phyloP scores from a whole-genome alignment of 2,888 invertebrate genomes.

The Palloptera scutellata region DNA sequence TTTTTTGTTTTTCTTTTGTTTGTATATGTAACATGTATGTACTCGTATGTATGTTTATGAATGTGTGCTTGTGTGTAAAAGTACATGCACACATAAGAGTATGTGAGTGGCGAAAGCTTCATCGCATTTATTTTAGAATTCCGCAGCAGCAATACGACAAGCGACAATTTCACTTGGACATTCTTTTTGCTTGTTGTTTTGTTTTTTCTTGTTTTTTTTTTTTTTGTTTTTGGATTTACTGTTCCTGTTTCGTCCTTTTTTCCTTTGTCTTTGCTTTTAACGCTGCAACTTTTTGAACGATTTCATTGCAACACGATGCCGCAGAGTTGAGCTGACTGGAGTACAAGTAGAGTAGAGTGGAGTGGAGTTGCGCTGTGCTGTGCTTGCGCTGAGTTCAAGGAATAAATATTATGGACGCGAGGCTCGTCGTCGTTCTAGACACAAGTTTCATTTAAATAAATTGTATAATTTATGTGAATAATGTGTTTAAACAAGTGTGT shows the following conservation, averaged over 20 bases:
- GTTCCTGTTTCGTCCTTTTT: too few relatives aligned
- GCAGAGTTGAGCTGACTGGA: too few relatives aligned
- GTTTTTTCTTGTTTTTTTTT: background rate
- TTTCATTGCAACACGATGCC: too few relatives aligned
- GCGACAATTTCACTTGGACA: too few relatives aligned
- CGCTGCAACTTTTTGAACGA: too few relatives aligned
- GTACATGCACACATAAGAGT: background rate
- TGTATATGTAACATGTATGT: background rate
- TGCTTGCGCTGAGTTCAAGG: too few relatives aligned
- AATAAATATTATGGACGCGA: too few relatives aligned
- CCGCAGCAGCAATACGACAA: too few relatives aligned
- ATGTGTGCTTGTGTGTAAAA: background rate
- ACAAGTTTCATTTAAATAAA: slow-evolving; percentile 46
- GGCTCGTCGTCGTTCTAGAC: slow-evolving; percentile 39
- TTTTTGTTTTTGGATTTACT: too few relatives aligned
- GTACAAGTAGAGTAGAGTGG: too few relatives aligned
- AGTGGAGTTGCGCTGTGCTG: too few relatives aligned
- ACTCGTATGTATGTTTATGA: slow-evolving; percentile 2
- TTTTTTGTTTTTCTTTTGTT: background rate
- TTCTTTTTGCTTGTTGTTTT: background rate
- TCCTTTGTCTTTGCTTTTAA: background rate
- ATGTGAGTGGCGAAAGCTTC: slow-evolving; percentile 3
- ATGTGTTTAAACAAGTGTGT: slow-evolving; percentile 48
- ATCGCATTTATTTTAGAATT: slow-evolving; percentile 22
- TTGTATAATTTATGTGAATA: slow-evolving; percentile 59